These are phyloP conservation scores for Melikaiella ostensackeni DNA, from an alignment of 2,888 invertebrate genomes.

Conservation along the genomic window DNA sequence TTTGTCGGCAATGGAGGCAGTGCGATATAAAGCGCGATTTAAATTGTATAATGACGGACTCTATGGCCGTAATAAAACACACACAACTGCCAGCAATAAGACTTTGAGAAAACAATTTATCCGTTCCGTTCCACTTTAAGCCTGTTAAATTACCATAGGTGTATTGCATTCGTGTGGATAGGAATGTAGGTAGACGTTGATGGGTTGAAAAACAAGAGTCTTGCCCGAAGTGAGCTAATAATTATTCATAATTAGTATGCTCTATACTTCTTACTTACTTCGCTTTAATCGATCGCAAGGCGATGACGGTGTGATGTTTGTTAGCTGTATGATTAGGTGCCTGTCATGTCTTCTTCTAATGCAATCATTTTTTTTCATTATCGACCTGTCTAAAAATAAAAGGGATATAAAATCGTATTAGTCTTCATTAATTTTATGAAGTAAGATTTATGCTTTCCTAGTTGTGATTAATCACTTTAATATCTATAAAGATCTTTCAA, in stretches of 20 bases:
- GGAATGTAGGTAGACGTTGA: neutral
- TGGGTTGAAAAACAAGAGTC: slow-evolving; percentile 15
- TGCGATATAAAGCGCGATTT: slow-evolving; percentile 14
- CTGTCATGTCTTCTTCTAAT: neutral
- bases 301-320: slow-evolving; percentile 6
- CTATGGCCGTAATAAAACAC: slow-evolving; percentile 17
- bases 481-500: neutral
- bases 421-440: neutral
- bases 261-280: neutral
- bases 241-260: slow-evolving; percentile 28
- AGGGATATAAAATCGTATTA: neutral
- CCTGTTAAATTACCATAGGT: neutral
- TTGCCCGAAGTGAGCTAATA: neutral
- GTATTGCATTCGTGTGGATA: neutral
- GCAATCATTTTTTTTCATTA: slow-evolving; percentile 24
- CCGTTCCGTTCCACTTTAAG: slow-evolving; percentile 33
- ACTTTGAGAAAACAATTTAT: slow-evolving; percentile 39
- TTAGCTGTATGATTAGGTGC: slow-evolving; percentile 8
- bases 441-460: neutral
- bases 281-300: slow-evolving; percentile 13
- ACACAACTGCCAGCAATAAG: slow-evolving; percentile 19
- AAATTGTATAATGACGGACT: slow-evolving; percentile 34
- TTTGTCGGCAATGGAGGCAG: slow-evolving; percentile 31
- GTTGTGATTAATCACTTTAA: neutral
- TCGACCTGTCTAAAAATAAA: slow-evolving; percentile 8